Base-by-base conservation (phyloP, 2,888 invertebrate genomes). In the Hypercompe scribonia region DNA sequence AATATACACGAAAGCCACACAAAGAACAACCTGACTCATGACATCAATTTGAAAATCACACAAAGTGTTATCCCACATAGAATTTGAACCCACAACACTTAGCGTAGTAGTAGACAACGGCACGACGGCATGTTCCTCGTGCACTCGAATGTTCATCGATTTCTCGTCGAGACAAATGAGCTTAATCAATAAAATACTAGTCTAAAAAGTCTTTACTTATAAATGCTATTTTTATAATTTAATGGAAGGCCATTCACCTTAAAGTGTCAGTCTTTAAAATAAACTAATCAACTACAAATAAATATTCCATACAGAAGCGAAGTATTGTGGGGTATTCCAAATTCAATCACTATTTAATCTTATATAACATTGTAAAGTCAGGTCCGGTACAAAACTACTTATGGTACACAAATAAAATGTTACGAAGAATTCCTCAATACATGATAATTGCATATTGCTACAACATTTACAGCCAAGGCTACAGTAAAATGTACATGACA, bases 361-460 rank as follows among this genome's bases (percentile, higher is more conserved):
- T 21, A 46, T 46, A 10, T n/a, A 31, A 46, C 31, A 61, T 31
- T 61, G 21, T 8, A 2, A n/a, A 58, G 15, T 18, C 21, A 54
- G 36, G 65, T 65, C 46, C 70, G 46, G 50, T 50, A 50, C 31
- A 28, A 66, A 64, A 54, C 46, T 70, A 50, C 68, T 70, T 79
- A 75, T 78, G 82, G 80, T 79, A 80, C 83, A 86, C 77, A 86
- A 81, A 75, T 76, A 74, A 82, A 21, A 70, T 71, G 81, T 82
- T 87, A 81, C 82, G 70, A 77, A 84, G 84, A 86, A 90, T 88
- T 88, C 86, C 80, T 83, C 86, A 74, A 80, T 86, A 86, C 85
- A 85, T 91, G 94, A 84, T 94, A 94, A 94, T 94, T 88, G 84
- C 90, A 64, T 68, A 90, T 93, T 90, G 86, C 87, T 91, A 92